Conservation (phyloP, 2,113 vertebrate genomes). For the Variabilichromis moorii region DNA sequence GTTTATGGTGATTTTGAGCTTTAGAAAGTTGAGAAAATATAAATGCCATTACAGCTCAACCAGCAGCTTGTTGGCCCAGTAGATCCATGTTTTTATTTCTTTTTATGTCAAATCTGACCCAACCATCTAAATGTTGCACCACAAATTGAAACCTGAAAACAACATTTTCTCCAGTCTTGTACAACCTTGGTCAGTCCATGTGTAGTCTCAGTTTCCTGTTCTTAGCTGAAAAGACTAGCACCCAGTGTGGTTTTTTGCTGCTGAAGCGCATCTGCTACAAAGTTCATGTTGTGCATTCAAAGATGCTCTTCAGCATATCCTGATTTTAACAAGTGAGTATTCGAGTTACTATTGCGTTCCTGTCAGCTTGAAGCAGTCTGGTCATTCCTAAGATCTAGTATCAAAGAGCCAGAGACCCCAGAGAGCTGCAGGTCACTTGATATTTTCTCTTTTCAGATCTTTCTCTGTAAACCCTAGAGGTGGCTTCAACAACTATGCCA, state of each 20-base stretch:
- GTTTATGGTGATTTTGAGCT: neutral
- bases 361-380: neutral
- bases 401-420: neutral
- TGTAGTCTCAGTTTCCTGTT: neutral
- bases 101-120: neutral
- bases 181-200: neutral
- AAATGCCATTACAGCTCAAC: neutral
- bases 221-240: neutral
- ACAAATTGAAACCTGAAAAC: neutral
- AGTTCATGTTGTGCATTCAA: neutral
- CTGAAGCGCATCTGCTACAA: neutral
- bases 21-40: neutral
- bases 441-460: neutral
- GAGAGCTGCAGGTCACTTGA: neutral
- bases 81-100: neutral
- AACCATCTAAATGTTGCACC: neutral
- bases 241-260: neutral
- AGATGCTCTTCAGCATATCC: neutral
- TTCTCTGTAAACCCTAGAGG: neutral
- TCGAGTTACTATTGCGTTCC: neutral
- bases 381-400: neutral
- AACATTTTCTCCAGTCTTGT: neutral
- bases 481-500: neutral
- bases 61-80: neutral
- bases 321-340: neutral